These are phyloP conservation scores for Chlamydotis undulata DNA, from an alignment of 2,113 vertebrate genomes.

Conservation along the genomic window DNA sequence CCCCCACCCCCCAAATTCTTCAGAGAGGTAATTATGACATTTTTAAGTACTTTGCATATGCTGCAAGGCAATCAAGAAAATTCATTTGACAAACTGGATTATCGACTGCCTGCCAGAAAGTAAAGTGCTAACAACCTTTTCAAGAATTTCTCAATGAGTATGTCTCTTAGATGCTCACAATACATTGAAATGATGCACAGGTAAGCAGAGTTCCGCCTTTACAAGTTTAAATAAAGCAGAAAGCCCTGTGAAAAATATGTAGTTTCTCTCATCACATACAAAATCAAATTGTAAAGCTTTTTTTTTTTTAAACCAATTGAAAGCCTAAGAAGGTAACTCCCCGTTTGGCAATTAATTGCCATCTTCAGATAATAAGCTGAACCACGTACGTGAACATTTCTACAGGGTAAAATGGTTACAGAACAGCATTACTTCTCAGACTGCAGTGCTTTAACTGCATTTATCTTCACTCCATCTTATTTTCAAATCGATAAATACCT, in stretches of 20 bases:
- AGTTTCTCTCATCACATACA: not conserved
- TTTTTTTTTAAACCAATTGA: not conserved
- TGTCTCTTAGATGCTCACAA: conserved; percentile 22
- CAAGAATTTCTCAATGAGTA: not conserved
- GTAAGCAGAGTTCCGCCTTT: not conserved
- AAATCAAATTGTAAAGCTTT: not conserved
- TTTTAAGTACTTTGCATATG: conserved; percentile 59
- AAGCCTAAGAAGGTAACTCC: not conserved
- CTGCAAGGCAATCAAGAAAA: conserved; percentile 66
- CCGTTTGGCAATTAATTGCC: not conserved
- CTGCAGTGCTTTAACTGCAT: not conserved
- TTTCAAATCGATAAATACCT: not conserved
- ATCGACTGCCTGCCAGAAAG: conserved; percentile 47
- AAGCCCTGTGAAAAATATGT: not conserved
- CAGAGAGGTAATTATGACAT: conserved; percentile 63
- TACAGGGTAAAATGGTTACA: not conserved
- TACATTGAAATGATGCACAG: not conserved
- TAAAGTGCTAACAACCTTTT: conserved; percentile 4
- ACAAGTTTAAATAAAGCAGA: not conserved
- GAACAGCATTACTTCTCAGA: not conserved
- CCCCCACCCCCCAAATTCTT: not conserved
- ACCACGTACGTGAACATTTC: not conserved
- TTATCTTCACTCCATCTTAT: not conserved
- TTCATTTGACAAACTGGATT: conserved; percentile 67
- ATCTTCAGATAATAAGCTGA: not conserved